Evolutionary conservation across 2,888 invertebrate genomes (phyloP), one percentile per base, ranked within the genome.

Genomic region (Pristionchus maxplancki): DNA sequence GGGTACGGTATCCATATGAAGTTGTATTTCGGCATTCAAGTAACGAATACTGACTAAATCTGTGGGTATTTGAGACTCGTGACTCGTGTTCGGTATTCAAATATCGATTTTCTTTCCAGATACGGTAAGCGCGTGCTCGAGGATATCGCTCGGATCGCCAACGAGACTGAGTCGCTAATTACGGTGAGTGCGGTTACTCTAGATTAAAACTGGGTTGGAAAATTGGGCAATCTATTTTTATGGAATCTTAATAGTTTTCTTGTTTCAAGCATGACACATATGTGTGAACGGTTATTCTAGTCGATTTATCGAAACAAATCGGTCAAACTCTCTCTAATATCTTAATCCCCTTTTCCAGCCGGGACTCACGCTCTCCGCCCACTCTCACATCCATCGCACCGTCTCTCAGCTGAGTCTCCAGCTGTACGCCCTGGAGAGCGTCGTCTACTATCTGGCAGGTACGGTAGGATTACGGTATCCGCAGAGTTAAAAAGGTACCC

Each of bases 401-500:
- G 90, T 91, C 15, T 89, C 91, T 28, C 88, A 90, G 78, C 74
- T 92, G 67, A 89, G 91, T 24, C 83, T 91, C 24, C 67, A 88
- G n/a, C 82, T 93, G 20, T 94, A 93, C 87, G 90, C 93, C 5
- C 90, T 94, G 31, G 94, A 94, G 88, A 91, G 93, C 9, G 89
- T 93, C n/a, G 86, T 92, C n/a, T 94, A 94, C 88, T 94, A 94
- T 88, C 87, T 94, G 53, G 91, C 90, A n/a, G 94, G 87, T 87
- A 53, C 48, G 74, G 82, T 53, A 31, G 34, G 64, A 64, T 31
- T 64, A 64, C 64, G 28, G 64, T 31, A 64, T 31, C 31, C 6
- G 17, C 9, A 64, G 28, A 28, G n/a, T n/a, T n/a, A n/a, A n/a
- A n/a, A n/a, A n/a, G n/a, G n/a, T n/a, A n/a, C n/a, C n/a, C n/a